Conservation (phyloP, 2,113 vertebrate species). For the Corythornis cristatus region DNA sequence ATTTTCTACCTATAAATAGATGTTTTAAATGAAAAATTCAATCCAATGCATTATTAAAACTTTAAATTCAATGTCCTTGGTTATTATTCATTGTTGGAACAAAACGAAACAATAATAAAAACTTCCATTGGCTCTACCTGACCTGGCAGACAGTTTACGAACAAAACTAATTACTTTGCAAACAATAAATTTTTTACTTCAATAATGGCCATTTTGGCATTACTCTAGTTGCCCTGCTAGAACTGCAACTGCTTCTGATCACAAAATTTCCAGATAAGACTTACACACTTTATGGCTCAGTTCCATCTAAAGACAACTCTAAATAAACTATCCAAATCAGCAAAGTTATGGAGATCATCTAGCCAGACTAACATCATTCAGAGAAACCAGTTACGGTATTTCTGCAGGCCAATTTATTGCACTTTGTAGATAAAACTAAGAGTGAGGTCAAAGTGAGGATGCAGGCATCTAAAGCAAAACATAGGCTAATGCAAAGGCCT, state of each 20-base stretch:
- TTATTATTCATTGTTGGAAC: background rate
- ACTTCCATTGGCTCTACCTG: background rate
- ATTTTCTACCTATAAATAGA: background rate
- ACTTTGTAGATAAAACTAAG: background rate
- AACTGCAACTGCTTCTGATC: background rate
- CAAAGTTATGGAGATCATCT: background rate
- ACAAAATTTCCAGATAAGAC: background rate
- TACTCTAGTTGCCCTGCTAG: background rate
- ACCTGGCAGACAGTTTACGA: background rate
- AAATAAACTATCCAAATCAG: background rate
- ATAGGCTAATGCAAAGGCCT: background rate
- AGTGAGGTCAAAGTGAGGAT: background rate
- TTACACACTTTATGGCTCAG: background rate
- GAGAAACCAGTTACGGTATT: background rate
- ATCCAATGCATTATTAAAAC: conserved; percentile 18
- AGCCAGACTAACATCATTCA: background rate
- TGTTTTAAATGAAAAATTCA: conserved; percentile 18
- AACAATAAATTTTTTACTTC: conserved; percentile 16
- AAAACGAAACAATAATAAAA: conserved; percentile 15
- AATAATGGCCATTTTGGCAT: background rate
- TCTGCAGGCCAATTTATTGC: background rate
- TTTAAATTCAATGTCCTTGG: background rate
- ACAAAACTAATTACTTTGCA: background rate
- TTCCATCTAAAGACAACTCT: background rate
- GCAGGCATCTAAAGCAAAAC: background rate